These are phyloP conservation scores for Semotilus atromaculatus DNA, from an alignment of 2,797 vertebrate genomes.

Conservation along the genomic window DNA sequence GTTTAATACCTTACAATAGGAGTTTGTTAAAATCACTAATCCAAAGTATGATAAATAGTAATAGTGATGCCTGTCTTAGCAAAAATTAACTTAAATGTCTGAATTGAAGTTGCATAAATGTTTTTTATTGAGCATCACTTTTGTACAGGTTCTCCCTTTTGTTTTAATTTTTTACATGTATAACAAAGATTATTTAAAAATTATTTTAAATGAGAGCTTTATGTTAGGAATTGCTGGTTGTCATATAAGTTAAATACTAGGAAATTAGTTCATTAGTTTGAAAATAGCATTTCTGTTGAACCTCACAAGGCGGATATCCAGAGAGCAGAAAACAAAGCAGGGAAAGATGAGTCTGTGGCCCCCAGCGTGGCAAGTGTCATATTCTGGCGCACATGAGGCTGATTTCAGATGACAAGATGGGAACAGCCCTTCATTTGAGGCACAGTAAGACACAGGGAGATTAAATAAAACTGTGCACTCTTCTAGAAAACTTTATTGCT, in stretches of 20 bases:
- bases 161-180: not conserved
- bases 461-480: slow-evolving; percentile 88
- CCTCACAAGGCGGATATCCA: slow-evolving; percentile 13
- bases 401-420: slow-evolving; percentile 81
- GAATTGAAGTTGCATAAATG: not conserved
- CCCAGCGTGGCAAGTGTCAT: slow-evolving; percentile 52
- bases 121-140: no score
- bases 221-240: not conserved
- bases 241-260: slow-evolving; percentile 12
- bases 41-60: not conserved
- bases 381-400: slow-evolving; percentile 61
- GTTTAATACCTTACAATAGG: not conserved
- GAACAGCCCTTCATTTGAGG: slow-evolving; percentile 85
- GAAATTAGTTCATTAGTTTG: slow-evolving; percentile 17
- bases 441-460: slow-evolving; percentile 87
- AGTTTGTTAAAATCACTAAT: not conserved
- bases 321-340: slow-evolving; percentile 42
- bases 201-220: not conserved
- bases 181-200: not conserved
- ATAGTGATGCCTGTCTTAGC: not conserved
- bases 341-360: not conserved
- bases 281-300: slow-evolving; percentile 16
- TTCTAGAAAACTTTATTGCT: slow-evolving; percentile 89
- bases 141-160: not conserved
- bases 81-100: not conserved